Evolutionary conservation across 2,888 invertebrate genomes (phyloP).

Genomic region (Clistopyga incitator): DNA sequence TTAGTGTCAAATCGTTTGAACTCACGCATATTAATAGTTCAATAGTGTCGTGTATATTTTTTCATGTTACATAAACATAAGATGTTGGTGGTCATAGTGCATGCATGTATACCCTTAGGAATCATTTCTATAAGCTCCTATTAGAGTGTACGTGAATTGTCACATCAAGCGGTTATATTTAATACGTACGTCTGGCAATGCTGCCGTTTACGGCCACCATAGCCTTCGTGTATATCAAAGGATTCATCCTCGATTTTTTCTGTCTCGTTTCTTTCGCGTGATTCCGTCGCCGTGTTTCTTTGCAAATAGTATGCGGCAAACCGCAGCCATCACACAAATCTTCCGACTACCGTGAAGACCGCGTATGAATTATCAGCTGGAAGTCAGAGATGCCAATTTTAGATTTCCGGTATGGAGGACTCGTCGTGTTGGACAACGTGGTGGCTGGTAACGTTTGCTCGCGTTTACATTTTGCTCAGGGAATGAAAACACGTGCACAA

Average conservation of each 20-base stretch:
- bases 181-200: slow-evolving; percentile 77
- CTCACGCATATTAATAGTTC: slow-evolving; percentile 66
- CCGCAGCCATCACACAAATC: slow-evolving; percentile 73
- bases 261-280: slow-evolving; percentile 58
- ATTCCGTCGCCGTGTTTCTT: slow-evolving; percentile 68
- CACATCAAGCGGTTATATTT: slow-evolving; percentile 19
- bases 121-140: slow-evolving; percentile 3
- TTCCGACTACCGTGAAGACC: slow-evolving; percentile 59
- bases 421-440: slow-evolving; percentile 1
- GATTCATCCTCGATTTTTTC: slow-evolving; percentile 75
- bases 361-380: slow-evolving; percentile 63
- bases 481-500: too few species aligned
- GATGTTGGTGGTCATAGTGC: slow-evolving; percentile 53
- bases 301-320: slow-evolving; percentile 71
- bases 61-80: slow-evolving; percentile 69
- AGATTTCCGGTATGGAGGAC: neutral
- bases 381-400: slow-evolving; percentile 3
- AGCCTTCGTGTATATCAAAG: slow-evolving; percentile 77
- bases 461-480: too few species aligned
- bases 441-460: neutral
- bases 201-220: slow-evolving; percentile 73
- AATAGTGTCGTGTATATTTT: slow-evolving; percentile 47
- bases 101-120: slow-evolving; percentile 29
- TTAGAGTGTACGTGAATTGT: slow-evolving; percentile 19
- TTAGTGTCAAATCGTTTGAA: slow-evolving; percentile 39